These are phyloP conservation scores for Nannobrachium achirus DNA, from an alignment of 2,113 vertebrate genomes.

Conservation along the genomic window DNA sequence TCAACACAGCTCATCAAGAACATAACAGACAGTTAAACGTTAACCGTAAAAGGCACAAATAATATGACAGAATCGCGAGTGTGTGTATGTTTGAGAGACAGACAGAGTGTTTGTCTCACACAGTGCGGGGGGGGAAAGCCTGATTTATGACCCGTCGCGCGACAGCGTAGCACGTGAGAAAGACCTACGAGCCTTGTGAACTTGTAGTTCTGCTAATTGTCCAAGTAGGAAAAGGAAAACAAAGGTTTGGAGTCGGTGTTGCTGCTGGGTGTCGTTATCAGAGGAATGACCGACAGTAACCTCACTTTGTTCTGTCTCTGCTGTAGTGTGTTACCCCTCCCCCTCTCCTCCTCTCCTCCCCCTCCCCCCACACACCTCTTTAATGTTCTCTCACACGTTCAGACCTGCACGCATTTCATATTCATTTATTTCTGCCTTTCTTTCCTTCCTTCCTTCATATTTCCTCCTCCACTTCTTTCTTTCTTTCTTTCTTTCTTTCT, in stretches of 20 bases:
- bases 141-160: too few relatives aligned
- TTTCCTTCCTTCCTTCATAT: background rate
- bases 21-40: too few relatives aligned
- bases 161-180: too few relatives aligned
- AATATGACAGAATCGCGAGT: background rate
- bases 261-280: slow-evolving; percentile 31
- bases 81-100: slow-evolving; percentile 16
- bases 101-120: too few relatives aligned
- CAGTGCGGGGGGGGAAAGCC: too few relatives aligned
- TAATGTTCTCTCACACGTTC: background rate
- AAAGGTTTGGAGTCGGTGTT: background rate
- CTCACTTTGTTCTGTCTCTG: slow-evolving; percentile 60
- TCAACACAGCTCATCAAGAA: slow-evolving; percentile 15
- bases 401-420: background rate
- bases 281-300: slow-evolving; percentile 70
- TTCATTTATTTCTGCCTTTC: background rate
- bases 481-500: background rate
- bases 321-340: background rate
- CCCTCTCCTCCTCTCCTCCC: background rate
- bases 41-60: too few relatives aligned
- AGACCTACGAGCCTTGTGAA: too few relatives aligned
- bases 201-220: too few relatives aligned
- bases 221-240: too few relatives aligned
- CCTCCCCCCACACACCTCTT: slow-evolving; percentile 13
- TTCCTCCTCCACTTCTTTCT: background rate